These are phyloP conservation scores for Thomomys bottae DNA, from an alignment of 2,113 vertebrate genomes.

Conservation along the genomic window DNA sequence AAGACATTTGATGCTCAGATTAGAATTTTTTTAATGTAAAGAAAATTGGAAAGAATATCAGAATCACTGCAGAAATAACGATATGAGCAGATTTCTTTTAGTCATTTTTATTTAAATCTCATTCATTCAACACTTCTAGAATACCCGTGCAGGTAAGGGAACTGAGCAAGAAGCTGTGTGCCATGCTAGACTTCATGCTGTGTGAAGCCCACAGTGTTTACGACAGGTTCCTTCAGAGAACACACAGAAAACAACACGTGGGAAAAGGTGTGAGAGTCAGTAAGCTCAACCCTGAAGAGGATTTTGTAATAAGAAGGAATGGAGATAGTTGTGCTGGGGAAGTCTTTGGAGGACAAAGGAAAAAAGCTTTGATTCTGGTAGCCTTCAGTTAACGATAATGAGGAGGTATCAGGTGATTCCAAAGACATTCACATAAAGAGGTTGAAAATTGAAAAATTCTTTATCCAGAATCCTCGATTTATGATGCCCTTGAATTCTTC, in stretches of 20 bases:
- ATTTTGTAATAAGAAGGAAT: not conserved
- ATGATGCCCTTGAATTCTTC: not conserved
- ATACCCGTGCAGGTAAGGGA: not conserved
- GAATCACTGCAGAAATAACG: conserved; percentile 24
- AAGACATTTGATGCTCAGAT: not conserved
- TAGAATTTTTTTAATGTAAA: not conserved
- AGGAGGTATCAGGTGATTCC: not conserved
- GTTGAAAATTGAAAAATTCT: not conserved
- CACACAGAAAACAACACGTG: not conserved
- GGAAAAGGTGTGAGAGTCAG: not conserved
- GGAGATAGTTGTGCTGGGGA: not conserved
- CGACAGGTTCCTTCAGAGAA: not conserved
- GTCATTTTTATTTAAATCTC: not conserved
- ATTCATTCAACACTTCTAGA: conserved; percentile 35
- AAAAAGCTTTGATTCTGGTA: not conserved
- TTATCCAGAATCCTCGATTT: not conserved
- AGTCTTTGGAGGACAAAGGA: not conserved
- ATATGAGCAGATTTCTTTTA: not conserved
- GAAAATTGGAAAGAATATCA: not conserved
- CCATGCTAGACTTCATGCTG: not conserved
- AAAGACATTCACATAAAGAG: not conserved
- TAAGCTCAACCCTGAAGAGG: not conserved
- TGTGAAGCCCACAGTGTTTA: not conserved
- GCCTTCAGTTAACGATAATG: not conserved
- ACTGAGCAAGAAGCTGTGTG: not conserved